Conservation (phyloP, 2,888 invertebrate species). For the Epinotia nisella region DNA sequence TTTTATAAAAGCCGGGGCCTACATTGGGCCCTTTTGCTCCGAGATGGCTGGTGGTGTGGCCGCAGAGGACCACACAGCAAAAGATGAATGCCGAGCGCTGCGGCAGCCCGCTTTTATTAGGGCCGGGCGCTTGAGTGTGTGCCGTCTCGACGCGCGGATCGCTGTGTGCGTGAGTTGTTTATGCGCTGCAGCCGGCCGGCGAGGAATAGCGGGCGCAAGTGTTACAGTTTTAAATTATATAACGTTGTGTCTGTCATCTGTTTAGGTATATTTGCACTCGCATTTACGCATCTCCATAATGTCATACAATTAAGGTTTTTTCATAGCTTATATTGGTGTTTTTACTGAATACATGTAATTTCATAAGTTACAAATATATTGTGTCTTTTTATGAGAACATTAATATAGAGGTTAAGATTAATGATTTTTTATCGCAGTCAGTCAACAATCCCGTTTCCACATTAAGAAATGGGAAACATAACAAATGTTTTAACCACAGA, state of each 20-base stretch:
- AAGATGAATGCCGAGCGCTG: no score
- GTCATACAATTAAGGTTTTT: background rate
- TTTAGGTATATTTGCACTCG: background rate
- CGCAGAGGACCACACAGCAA: no score
- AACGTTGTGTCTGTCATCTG: background rate
- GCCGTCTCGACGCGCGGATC: no score
- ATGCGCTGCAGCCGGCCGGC: no score
- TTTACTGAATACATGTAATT: background rate
- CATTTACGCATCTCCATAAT: background rate
- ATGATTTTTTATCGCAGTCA: background rate
- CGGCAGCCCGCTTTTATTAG: no score
- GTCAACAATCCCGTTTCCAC: slow-evolving; percentile 5
- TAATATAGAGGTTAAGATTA: background rate
- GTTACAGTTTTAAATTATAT: background rate
- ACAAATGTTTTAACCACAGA: background rate
- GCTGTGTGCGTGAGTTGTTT: no score
- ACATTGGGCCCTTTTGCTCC: no score
- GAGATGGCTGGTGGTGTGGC: no score
- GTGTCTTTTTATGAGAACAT: background rate
- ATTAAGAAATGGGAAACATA: slow-evolving; percentile 1
- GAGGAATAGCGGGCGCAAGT: no score
- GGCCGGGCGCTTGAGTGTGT: no score
- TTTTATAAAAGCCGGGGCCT: no score
- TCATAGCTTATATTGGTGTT: slow-evolving; percentile 6
- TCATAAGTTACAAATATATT: background rate